phyloP scores from a whole-genome alignment of 2,888 invertebrate species.

The Hesperia comma region DNA sequence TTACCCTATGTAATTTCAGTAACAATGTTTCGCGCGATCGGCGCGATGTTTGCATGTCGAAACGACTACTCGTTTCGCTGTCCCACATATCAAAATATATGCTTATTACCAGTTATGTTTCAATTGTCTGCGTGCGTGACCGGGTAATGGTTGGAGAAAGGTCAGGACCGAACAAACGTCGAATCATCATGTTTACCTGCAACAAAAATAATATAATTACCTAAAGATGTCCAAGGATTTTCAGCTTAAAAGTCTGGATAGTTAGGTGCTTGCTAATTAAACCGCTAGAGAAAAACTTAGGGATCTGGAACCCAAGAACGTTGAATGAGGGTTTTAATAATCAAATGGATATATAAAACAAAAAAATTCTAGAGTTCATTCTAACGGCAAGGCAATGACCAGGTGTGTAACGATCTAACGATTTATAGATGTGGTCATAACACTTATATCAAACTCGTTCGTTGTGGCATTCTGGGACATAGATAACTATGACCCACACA shows the following conservation, averaged over 20 bases:
- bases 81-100: conserved; percentile 29
- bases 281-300: too few relatives aligned
- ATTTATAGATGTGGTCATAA: too few relatives aligned
- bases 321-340: too few relatives aligned
- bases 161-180: conserved; percentile 19
- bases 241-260: neutral
- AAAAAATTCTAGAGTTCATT: too few relatives aligned
- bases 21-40: neutral
- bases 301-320: too few relatives aligned
- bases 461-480: too few relatives aligned
- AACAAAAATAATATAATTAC: conserved; percentile 39
- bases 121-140: conserved; percentile 30
- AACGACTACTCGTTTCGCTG: conserved; percentile 13
- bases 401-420: too few relatives aligned
- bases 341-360: too few relatives aligned
- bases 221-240: neutral
- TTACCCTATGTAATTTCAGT: neutral
- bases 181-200: conserved; percentile 38
- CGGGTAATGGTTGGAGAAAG: conserved; percentile 24
- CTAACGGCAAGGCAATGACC: too few relatives aligned
- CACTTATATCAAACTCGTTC: too few relatives aligned
- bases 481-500: too few relatives aligned
- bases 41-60: conserved; percentile 21
- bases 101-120: conserved; percentile 30
- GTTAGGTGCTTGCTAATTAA: too few relatives aligned